Base-by-base conservation (phyloP, 2,113 vertebrate genomes). In the Oryzias woworae region DNA sequence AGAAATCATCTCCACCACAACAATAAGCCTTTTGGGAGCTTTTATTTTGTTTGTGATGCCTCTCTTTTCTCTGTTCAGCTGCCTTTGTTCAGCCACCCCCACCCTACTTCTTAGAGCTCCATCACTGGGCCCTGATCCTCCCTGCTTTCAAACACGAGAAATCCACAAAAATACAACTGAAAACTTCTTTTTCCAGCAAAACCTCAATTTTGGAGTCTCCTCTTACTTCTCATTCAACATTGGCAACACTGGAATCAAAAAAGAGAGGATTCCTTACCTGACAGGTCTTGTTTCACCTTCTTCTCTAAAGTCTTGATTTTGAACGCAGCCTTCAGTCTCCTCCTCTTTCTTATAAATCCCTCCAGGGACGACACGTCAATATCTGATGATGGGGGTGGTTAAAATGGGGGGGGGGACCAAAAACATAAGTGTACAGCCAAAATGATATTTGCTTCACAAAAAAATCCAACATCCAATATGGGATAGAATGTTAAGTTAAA, bases 331-430 rank as follows among this genome's bases (percentile, higher is more conserved):
- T 76, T 36, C 31, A 84, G 64, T 80, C 87, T 90, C 79, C 86
- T 87, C 91, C 92, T 92, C 91, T 90, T 92, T 92, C 91, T 91
- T 90, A 92, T 90, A 84, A 92, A 92, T 88, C 91, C 89, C 88
- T 91, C 90, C 92, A 92, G 91, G 83, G 89, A 83, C 88, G 91
- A 85, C 85, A 90, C 86, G 87, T 90, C 92, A 91, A 92, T 92
- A 83, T 91, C 62, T 70, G 87, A 82, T 86, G 73, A 85, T 80
- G 90, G 92, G 91, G 91, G 91, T 92, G 83, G 83, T 52, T 85
- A 87, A 46, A 87, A 80, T 28, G 5, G 2, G 26, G 26, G 26
- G 26, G 24, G 26, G 86, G 66, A 67, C 70, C 65, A 68, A 79
- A 83, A 81, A 52, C 76, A 75, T 83, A 84, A 1, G 7, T 4